These are phyloP conservation scores for Enteromius anoplus DNA, from an alignment of 2,797 vertebrate species.

Conservation along the genomic window DNA sequence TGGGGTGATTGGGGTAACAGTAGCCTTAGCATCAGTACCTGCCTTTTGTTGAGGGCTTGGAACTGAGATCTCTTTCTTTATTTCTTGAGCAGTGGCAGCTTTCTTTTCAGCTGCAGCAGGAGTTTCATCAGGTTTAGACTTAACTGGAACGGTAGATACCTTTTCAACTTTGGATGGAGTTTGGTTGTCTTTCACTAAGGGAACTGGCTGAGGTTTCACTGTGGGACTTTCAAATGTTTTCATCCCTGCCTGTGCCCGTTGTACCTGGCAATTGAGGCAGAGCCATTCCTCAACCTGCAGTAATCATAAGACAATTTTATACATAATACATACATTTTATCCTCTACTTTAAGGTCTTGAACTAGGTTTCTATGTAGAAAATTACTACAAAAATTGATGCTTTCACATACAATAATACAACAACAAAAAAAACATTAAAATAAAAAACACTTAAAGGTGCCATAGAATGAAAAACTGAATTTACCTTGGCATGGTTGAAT, in stretches of 20 bases:
- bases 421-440: not conserved
- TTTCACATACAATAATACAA: not conserved
- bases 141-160: slow-evolving; percentile 3
- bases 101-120: slow-evolving; percentile 34
- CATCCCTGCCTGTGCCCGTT: slow-evolving; percentile 80
- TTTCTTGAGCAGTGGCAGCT: not conserved
- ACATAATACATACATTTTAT: not conserved
- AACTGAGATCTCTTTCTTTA: slow-evolving; percentile 10
- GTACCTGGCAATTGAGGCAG: slow-evolving; percentile 96
- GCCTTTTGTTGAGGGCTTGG: slow-evolving; percentile 27
- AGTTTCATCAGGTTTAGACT: slow-evolving; percentile 66
- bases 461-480: too few species aligned
- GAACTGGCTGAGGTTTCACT: slow-evolving; percentile 64
- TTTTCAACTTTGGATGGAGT: slow-evolving; percentile 25
- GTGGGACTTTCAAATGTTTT: slow-evolving; percentile 70
- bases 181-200: slow-evolving; percentile 7
- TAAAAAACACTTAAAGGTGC: not conserved
- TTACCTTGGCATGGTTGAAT: too few species aligned
- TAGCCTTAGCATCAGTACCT: slow-evolving; percentile 14
- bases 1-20: slow-evolving; percentile 21
- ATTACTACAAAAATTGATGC: not conserved
- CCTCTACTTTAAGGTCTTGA: not conserved
- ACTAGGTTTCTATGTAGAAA: not conserved
- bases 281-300: slow-evolving; percentile 87
- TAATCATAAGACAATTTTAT: slow-evolving; percentile 7